Evolutionary conservation across 2,797 vertebrate genomes (phyloP).

Genomic region (Gambusia yucatana): DNA sequence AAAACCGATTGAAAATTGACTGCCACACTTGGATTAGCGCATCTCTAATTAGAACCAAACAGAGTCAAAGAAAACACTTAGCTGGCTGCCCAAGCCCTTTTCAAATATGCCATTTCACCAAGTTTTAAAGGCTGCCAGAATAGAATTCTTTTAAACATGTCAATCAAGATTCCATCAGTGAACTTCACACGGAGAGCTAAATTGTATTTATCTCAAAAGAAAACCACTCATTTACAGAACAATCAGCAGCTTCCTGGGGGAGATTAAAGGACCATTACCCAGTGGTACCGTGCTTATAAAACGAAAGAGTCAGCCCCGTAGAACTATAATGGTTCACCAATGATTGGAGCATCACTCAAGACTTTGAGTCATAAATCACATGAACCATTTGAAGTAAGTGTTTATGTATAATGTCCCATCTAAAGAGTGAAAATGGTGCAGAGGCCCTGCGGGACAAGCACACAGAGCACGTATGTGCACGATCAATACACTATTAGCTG

Average conservation of each 20-base stretch:
- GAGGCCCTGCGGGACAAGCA: constrained; percentile 74
- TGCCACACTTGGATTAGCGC: background rate
- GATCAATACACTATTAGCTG: constrained; percentile 81
- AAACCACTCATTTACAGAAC: constrained; percentile 17
- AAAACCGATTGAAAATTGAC: background rate
- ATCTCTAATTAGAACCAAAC: background rate
- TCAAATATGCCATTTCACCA: background rate
- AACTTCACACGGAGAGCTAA: background rate
- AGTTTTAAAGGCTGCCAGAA: background rate
- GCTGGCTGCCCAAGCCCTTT: background rate
- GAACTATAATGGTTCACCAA: constrained; percentile 54
- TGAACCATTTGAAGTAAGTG: constrained; percentile 66
- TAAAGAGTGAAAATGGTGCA: constrained; percentile 72
- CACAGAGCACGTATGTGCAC: constrained; percentile 66
- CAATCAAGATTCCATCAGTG: background rate
- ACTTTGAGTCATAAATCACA: constrained; percentile 71
- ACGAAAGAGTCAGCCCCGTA: constrained; percentile 54
- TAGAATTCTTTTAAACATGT: background rate
- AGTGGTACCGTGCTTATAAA: constrained; percentile 48
- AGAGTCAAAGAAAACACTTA: background rate
- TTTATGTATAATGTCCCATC: constrained; percentile 77
- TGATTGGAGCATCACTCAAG: constrained; percentile 58
- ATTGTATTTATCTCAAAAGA: background rate
- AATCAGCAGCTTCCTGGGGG: constrained; percentile 34
- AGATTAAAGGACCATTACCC: constrained; percentile 54